Base-by-base conservation (phyloP, 2,797 vertebrate species). In the Notolepis coatsorum region DNA sequence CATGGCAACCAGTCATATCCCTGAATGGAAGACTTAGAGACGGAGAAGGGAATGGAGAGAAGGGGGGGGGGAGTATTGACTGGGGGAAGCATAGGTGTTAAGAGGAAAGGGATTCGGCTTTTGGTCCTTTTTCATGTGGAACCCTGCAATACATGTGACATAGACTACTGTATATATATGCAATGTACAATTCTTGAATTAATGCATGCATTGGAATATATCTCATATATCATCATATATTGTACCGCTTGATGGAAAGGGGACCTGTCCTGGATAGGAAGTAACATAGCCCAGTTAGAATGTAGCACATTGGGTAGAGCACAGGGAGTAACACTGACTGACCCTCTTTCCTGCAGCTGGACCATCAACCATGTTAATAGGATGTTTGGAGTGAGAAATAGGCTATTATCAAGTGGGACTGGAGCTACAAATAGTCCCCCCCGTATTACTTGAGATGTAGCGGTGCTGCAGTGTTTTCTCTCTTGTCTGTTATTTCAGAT, bases 1-100 rank as follows among this genome's bases (percentile, higher is more conserved):
- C 84, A 90, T 84, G 80, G 89, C 72, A 91, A 94, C 92, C 71
- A 18, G 72, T 84, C 84, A 77, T 86, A 88, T 88, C 86, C 85
- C 73, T 75, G 80, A 86, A 85, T 89, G 83, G 82, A 81, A 83
- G 86, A 74, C 79, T 77, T 71, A 68, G 65, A 77, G 73, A 75
- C 57, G 51, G 61, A 48, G 68, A 67, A 65, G 67, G 61, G 45
- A n/a, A 52, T 64, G 65, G 30, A 65, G 49, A 65, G 70, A 39
- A 21, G 23, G 64, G 23, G 28, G 23, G 30, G 25, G 55, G 57
- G 73, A 55, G 54, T 38, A 58, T 8, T 6, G 79, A 75, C 51
- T 52, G 23, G 0, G 13, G 52, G 61, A 66, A 84, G 68, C 56
- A 50, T 63, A 71, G 75, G 78, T 79, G 71, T 66, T 62, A 65